Conservation (phyloP, 2,113 vertebrate species). For the Istiophorus platypterus region DNA sequence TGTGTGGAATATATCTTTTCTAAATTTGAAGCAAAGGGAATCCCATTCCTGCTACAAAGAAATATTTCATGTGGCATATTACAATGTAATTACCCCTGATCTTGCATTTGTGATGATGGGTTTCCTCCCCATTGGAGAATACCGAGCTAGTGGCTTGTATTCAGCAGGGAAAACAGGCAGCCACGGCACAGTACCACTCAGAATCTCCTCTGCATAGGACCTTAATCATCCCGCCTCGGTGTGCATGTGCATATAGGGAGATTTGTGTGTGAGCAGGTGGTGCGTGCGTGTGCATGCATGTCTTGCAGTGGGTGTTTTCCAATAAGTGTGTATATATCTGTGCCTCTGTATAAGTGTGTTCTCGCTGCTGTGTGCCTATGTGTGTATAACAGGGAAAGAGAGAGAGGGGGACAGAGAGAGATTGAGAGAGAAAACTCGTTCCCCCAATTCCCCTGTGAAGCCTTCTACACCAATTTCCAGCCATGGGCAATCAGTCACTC, state of each 20-base stretch:
- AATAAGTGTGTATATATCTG: slow-evolving; percentile 70
- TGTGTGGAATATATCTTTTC: slow-evolving; percentile 51
- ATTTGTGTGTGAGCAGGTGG: slow-evolving; percentile 69
- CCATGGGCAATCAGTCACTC: slow-evolving; percentile 88
- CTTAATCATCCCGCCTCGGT: slow-evolving; percentile 78
- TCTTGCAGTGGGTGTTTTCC: slow-evolving; percentile 62
- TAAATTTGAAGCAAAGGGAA: slow-evolving; percentile 72
- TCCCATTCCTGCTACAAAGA: slow-evolving; percentile 60
- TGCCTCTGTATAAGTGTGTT: slow-evolving; percentile 44
- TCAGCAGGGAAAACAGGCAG: slow-evolving; percentile 80
- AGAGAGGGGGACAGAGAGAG: slow-evolving; percentile 52
- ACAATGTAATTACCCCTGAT: slow-evolving; percentile 79
- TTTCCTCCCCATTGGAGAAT: slow-evolving; percentile 76
- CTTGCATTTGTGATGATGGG: slow-evolving; percentile 76
- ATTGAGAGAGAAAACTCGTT: slow-evolving; percentile 55
- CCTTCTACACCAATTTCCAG: slow-evolving; percentile 86
- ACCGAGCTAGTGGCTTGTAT: slow-evolving; percentile 75
- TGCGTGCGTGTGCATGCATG: slow-evolving; percentile 41
- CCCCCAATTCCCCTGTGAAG: slow-evolving; percentile 85
- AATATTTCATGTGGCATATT: slow-evolving; percentile 77
- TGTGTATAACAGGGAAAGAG: slow-evolving; percentile 56
- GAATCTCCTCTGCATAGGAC: slow-evolving; percentile 75
- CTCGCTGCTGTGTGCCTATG: slow-evolving; percentile 51
- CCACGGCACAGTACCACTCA: slow-evolving; percentile 62
- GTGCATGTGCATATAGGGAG: slow-evolving; percentile 78